These are phyloP conservation scores for Sceloporus tristichus DNA, from an alignment of 2,113 vertebrate species.

Conservation along the genomic window DNA sequence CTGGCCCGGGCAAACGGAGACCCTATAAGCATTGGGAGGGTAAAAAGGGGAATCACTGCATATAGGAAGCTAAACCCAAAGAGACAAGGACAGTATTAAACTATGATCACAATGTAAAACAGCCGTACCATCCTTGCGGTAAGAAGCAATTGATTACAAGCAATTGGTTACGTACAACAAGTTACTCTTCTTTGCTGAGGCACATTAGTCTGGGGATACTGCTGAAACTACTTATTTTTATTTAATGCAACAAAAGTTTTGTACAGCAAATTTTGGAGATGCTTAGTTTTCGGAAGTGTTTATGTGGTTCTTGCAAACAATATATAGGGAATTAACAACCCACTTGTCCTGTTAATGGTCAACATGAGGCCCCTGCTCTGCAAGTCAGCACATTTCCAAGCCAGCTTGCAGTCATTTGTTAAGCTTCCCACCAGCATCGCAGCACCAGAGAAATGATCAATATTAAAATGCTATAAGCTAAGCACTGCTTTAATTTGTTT, in stretches of 20 bases:
- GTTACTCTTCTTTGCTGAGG: too few relatives aligned
- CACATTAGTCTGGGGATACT: too few relatives aligned
- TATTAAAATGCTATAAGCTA: neutral
- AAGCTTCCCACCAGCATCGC: slow-evolving; percentile 24
- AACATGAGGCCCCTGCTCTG: slow-evolving; percentile 28
- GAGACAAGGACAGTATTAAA: fast-evolving
- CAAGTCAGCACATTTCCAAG: slow-evolving; percentile 1
- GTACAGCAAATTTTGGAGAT: too few relatives aligned
- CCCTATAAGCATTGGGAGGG: slow-evolving; percentile 72
- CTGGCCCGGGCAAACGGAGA: slow-evolving; percentile 93
- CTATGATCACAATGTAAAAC: too few relatives aligned
- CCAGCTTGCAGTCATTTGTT: slow-evolving; percentile 26
- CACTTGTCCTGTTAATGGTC: slow-evolving; percentile 11
- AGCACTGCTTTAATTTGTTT: too few relatives aligned
- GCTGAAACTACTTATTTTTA: too few relatives aligned
- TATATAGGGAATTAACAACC: slow-evolving; percentile 50
- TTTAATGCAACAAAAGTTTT: too few relatives aligned
- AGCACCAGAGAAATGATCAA: slow-evolving; percentile 30
- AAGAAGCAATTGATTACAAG: too few relatives aligned
- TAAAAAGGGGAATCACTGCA: slow-evolving; percentile 51
- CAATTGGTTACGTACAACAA: too few relatives aligned
- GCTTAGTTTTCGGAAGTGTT: slow-evolving; percentile 29
- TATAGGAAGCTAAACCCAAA: neutral
- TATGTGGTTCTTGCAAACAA: slow-evolving; percentile 43
- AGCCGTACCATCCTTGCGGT: too few relatives aligned